These are phyloP conservation scores for Monomorium pharaonis DNA, from an alignment of 1,140 invertebrate genomes.

Conservation along the genomic window DNA sequence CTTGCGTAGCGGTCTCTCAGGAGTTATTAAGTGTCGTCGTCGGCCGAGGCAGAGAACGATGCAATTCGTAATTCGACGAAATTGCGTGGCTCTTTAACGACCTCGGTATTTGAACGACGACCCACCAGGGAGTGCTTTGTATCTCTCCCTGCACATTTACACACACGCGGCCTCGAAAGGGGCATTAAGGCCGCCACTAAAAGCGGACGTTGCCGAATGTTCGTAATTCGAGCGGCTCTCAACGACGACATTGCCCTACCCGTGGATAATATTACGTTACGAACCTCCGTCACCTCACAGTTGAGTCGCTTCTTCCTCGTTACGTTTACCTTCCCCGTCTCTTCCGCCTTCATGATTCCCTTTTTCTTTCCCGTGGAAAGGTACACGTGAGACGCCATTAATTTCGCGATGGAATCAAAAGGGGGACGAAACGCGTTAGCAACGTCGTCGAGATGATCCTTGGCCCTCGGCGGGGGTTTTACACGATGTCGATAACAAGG, in stretches of 20 bases:
- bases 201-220: slow-evolving; percentile 61
- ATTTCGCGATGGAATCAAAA: slow-evolving; percentile 44
- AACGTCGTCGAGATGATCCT: not conserved
- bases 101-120: slow-evolving; percentile 55
- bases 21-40: slow-evolving; percentile 60
- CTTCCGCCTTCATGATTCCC: not conserved
- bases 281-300: slow-evolving; percentile 13
- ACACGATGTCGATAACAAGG: not conserved
- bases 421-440: slow-evolving; percentile 35
- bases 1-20: slow-evolving; percentile 17
- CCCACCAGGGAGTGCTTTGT: slow-evolving; percentile 45
- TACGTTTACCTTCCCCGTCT: not conserved
- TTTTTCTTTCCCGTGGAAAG: not conserved
- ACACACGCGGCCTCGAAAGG: not conserved
- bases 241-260: slow-evolving; percentile 62
- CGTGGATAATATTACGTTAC: slow-evolving; percentile 12
- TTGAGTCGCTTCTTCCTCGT: slow-evolving; percentile 11
- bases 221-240: slow-evolving; percentile 70
- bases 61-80: slow-evolving; percentile 70
- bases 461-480: not conserved
- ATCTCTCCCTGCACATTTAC: not conserved
- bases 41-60: slow-evolving; percentile 9
- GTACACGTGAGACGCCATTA: slow-evolving; percentile 51
- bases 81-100: slow-evolving; percentile 67
- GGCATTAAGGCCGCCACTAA: slow-evolving; percentile 58